Conservation (phyloP, 2,888 invertebrate genomes). For the Drosophila nigricruria region DNA sequence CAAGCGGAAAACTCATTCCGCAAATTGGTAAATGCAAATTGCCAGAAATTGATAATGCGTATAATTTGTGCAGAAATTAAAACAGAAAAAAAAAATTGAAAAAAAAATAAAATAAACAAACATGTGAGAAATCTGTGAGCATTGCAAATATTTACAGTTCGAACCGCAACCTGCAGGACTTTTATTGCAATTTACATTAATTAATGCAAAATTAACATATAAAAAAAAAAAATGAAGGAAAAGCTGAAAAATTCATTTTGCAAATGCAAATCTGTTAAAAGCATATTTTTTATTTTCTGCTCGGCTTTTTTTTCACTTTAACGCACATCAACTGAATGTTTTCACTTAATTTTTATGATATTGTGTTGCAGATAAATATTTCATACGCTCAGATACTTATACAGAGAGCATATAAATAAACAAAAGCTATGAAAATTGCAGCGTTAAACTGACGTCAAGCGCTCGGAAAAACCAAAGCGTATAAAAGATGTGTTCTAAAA, state of each 20-base stretch:
- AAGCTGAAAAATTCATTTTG: slow-evolving; percentile 14
- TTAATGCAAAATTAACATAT: slow-evolving; percentile 40
- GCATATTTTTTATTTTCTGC: slow-evolving; percentile 5
- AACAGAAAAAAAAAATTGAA: not conserved
- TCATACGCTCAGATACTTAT: slow-evolving; percentile 1
- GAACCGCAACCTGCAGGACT: slow-evolving; percentile 5
- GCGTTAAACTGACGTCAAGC: slow-evolving; percentile 29
- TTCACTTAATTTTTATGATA: slow-evolving; percentile 48
- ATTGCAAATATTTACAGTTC: slow-evolving; percentile 35
- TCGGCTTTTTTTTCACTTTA: slow-evolving; percentile 8
- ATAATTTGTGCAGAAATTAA: slow-evolving; percentile 42
- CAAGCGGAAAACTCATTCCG: slow-evolving; percentile 50
- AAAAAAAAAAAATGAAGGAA: not conserved
- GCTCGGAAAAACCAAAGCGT: not conserved
- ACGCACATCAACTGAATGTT: slow-evolving; percentile 41
- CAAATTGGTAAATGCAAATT: slow-evolving; percentile 66
- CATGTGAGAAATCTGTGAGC: slow-evolving; percentile 24
- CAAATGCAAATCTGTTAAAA: slow-evolving; percentile 38
- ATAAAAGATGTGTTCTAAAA: slow-evolving; percentile 1
- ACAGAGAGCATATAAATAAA: slow-evolving; percentile 5
- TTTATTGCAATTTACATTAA: slow-evolving; percentile 43
- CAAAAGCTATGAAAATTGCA: slow-evolving; percentile 13
- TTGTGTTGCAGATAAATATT: slow-evolving; percentile 28
- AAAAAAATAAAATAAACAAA: slow-evolving; percentile 1
- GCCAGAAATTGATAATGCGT: slow-evolving; percentile 49